Conservation (phyloP, 2,888 invertebrate species). For the Mystacides longicornis region DNA sequence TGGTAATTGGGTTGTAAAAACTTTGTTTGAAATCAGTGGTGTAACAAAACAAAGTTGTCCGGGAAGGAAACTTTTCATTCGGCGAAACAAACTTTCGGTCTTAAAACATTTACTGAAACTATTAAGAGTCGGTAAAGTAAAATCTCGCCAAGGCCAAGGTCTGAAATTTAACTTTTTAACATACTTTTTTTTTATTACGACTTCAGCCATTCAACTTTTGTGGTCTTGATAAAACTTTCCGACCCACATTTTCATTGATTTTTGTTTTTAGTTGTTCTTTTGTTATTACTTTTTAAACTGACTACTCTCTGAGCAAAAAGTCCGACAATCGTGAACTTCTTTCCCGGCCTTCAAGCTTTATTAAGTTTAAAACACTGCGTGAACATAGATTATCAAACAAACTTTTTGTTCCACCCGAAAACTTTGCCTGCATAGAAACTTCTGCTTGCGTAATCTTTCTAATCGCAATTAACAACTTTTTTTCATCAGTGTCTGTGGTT, state of each 20-base stretch:
- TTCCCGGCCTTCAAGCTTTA: neutral
- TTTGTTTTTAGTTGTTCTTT: slow-evolving; percentile 43
- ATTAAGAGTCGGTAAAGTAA: slow-evolving; percentile 51
- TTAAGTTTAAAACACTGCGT: too few relatives aligned
- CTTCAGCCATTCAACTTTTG: slow-evolving; percentile 36
- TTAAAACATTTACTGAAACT: slow-evolving; percentile 37
- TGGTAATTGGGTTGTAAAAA: neutral
- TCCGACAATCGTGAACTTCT: slow-evolving; percentile 1
- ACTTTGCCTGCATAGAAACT: too few relatives aligned
- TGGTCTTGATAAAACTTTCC: slow-evolving; percentile 43
- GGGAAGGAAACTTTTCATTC: neutral
- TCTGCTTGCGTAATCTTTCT: too few relatives aligned
- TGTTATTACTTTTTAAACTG: slow-evolving; percentile 37
- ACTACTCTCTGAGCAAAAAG: slow-evolving; percentile 11
- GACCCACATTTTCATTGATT: slow-evolving; percentile 55
- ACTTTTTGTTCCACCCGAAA: too few relatives aligned
- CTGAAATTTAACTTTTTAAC: slow-evolving; percentile 53
- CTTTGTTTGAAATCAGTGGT: neutral
- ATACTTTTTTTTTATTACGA: slow-evolving; percentile 50
- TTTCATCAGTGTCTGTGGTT: too few relatives aligned
- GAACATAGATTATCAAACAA: neutral
- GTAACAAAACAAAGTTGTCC: neutral
- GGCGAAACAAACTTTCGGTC: slow-evolving; percentile 28
- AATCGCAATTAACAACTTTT: too few relatives aligned
- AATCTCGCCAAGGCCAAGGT: slow-evolving; percentile 46